Evolutionary conservation across 2,888 invertebrate genomes (phyloP), one percentile per base, ranked within the genome.

Genomic region (Tiliacea citrago): DNA sequence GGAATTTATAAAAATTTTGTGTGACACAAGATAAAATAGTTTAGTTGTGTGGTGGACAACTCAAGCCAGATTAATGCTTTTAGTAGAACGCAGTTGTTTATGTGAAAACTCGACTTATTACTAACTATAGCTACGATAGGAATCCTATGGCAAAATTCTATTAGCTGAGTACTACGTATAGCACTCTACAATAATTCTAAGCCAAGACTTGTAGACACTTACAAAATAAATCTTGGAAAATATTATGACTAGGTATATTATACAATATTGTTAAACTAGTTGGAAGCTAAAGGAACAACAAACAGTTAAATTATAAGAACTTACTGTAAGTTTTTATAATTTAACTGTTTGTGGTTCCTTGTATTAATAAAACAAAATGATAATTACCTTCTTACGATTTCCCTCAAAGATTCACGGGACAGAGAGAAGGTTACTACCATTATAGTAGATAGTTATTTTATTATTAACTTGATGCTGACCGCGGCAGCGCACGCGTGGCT

Each of bases 1-100:
- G 12, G 51, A 47, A 35, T 68, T 57, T 67, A 57, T 74, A 61
- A 29, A 67, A 67, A 42, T 62, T 47, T 18, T 62, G 13, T 57
- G 24, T 57, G 55, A 57, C 21, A 16, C 5, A 18, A 42, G 12
- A 35, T 55, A 9, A 49, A 73, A 55, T 55, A 12, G 53, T 66
- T 75, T n/a, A 24, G 16, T 49, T n/a, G 39, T 24, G 35, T 47
- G 21, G 13, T 70, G 39, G 2, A 13, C 21, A 42, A 69, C 24
- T 21, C n/a, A n/a, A n/a, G 29, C 21, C 16, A 45, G 10, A 62
- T 39, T 53, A 35, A 29, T 16, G n/a, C n/a, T 68, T 45, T 45
- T 61, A n/a, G 4, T 42, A 70, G 16, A 12, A 29, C 8, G 6
- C 2, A 12, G 16, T 67, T 68, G 10, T 69, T 51, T 68, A 7